Conservation (phyloP, 2,888 invertebrate genomes). For the Sesia apiformis region DNA sequence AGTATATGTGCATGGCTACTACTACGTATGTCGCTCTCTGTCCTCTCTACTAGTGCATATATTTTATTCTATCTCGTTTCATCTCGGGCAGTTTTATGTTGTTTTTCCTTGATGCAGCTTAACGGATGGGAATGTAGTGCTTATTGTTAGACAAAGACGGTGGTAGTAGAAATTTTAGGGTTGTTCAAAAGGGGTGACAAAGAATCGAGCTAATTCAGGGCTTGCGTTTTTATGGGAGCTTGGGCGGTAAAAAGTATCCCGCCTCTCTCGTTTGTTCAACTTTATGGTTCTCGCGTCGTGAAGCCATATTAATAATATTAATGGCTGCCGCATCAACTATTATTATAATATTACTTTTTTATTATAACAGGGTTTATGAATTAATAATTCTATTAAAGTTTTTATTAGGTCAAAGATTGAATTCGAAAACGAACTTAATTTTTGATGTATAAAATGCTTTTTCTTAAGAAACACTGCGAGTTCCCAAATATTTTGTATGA, state of each 20-base stretch:
- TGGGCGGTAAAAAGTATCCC: conserved; percentile 72
- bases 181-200: conserved; percentile 72
- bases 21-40: conserved; percentile 68
- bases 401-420: too few species aligned
- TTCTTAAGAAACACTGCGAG: too few species aligned
- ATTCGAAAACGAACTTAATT: too few species aligned
- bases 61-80: conserved; percentile 74
- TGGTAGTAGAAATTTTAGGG: conserved; percentile 69
- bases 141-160: conserved; percentile 74
- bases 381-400: too few species aligned
- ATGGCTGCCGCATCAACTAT: conserved; percentile 59
- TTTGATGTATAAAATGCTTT: too few species aligned
- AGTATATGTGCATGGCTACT: conserved; percentile 60
- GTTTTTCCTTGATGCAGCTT: conserved; percentile 74
- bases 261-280: conserved; percentile 72
- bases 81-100: conserved; percentile 71
- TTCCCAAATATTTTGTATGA: too few species aligned
- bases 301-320: conserved; percentile 69
- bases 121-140: conserved; percentile 73
- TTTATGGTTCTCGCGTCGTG: conserved; percentile 62
- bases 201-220: conserved; percentile 74
- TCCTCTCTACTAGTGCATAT: conserved; percentile 71
- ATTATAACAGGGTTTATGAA: conserved; percentile 36
- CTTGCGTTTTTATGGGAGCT: conserved; percentile 69
- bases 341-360: conserved; percentile 28